Evolutionary conservation across 23 tunicate species (phyloP).

Genomic region (Halocynthia roretzi): DNA sequence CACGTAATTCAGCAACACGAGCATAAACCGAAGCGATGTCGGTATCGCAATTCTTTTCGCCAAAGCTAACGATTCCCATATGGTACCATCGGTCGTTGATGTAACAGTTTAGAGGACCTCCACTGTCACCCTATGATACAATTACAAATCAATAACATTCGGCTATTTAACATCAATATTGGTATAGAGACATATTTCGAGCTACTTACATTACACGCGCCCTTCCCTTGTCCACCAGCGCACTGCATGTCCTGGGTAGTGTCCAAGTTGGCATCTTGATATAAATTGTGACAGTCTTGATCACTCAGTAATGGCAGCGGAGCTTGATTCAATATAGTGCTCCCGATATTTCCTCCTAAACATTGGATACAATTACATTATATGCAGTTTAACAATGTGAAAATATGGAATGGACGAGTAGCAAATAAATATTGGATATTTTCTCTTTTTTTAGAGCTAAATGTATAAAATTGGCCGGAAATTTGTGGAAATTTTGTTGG

Average conservation of each 20-base stretch:
- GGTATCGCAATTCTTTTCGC: conserved; percentile 84
- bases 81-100: conserved; percentile 77
- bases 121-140: conserved; percentile 74
- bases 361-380: too few relatives aligned
- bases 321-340: conserved; percentile 55
- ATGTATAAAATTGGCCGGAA: too few relatives aligned
- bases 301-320: conserved; percentile 71
- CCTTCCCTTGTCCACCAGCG: conserved; percentile 68
- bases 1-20: conserved; percentile 48
- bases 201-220: conserved; percentile 63
- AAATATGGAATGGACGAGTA: too few relatives aligned
- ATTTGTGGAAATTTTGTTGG: background rate
- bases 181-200: background rate
- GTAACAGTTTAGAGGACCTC: conserved; percentile 81
- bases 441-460: too few relatives aligned
- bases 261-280: conserved; percentile 74
- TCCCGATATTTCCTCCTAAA: conserved; percentile 60
- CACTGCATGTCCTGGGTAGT: conserved; percentile 82
- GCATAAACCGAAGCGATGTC: conserved; percentile 74
- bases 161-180: background rate
- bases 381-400: too few relatives aligned
- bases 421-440: too few relatives aligned
- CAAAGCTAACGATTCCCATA: conserved; percentile 87
- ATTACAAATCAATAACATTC: background rate
- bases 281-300: conserved; percentile 61